Conservation (phyloP, 2,113 vertebrate species). For the Vicugna pacos region DNA sequence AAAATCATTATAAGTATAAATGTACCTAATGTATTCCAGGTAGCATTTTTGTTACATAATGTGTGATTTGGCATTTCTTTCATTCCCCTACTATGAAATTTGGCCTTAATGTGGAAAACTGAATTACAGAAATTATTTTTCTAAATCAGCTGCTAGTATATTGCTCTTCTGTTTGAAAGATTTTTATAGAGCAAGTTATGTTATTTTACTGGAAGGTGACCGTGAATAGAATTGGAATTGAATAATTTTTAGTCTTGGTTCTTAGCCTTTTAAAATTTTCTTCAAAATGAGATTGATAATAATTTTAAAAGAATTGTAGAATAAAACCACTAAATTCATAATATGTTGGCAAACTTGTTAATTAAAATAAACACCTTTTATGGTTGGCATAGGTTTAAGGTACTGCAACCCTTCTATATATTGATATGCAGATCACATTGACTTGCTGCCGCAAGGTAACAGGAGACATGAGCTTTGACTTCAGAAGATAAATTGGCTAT, state of each 20-base stretch:
- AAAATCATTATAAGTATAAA: background rate
- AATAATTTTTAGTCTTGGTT: slow-evolving; percentile 34
- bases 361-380: background rate
- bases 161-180: slow-evolving; percentile 25
- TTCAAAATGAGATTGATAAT: slow-evolving; percentile 27
- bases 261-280: slow-evolving; percentile 48
- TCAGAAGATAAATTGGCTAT: slow-evolving; percentile 48
- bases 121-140: background rate
- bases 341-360: slow-evolving; percentile 45
- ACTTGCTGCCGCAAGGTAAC: slow-evolving; percentile 63
- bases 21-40: background rate
- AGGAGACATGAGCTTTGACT: slow-evolving; percentile 61
- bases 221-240: slow-evolving; percentile 18
- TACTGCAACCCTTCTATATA: background rate
- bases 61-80: slow-evolving; percentile 17
- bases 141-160: background rate
- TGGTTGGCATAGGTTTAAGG: slow-evolving; percentile 48
- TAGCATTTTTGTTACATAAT: background rate
- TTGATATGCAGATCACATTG: slow-evolving; percentile 56
- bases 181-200: slow-evolving; percentile 10
- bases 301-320: background rate
- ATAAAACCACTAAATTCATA: background rate
- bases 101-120: background rate
- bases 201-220: slow-evolving; percentile 24
- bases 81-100: background rate